Conservation (phyloP, 2,797 vertebrate species). For the Pipistrellus pygmaeus region DNA sequence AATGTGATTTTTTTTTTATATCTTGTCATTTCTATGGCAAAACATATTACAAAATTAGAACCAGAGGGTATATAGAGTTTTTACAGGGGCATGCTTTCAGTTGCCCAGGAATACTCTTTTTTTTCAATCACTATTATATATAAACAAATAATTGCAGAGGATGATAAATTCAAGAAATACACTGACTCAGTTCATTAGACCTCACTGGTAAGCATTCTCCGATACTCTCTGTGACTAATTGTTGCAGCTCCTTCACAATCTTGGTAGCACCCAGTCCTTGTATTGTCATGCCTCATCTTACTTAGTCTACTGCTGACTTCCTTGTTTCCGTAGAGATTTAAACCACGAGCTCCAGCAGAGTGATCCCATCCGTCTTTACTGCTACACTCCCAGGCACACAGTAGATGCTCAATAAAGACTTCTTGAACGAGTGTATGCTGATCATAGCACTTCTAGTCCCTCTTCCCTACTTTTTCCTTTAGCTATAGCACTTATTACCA, state of each 20-base stretch:
- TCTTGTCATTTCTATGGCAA: not conserved
- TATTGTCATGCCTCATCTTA: no score
- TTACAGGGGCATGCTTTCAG: not conserved
- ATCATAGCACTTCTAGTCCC: not conserved
- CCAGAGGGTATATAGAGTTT: not conserved
- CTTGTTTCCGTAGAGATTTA: conserved; percentile 2
- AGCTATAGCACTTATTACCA: not conserved
- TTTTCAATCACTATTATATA: not conserved
- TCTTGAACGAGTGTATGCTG: not conserved
- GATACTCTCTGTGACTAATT: not conserved
- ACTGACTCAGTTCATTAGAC: not conserved
- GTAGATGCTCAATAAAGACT: not conserved
- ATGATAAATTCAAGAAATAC: conserved; percentile 1
- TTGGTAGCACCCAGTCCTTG: not conserved
- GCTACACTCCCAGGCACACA: not conserved
- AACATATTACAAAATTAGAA: not conserved
- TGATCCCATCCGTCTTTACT: not conserved
- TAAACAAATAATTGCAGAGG: not conserved
- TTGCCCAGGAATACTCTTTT: not conserved
- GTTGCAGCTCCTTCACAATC: not conserved
- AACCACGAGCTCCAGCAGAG: not conserved
- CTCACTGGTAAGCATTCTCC: not conserved
- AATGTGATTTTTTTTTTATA: not conserved
- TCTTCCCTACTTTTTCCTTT: not conserved
- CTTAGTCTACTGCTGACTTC: not conserved